Evolutionary conservation across 2,113 vertebrate genomes (phyloP), one percentile per base, ranked within the genome.

Genomic region (Mobula birostris): DNA sequence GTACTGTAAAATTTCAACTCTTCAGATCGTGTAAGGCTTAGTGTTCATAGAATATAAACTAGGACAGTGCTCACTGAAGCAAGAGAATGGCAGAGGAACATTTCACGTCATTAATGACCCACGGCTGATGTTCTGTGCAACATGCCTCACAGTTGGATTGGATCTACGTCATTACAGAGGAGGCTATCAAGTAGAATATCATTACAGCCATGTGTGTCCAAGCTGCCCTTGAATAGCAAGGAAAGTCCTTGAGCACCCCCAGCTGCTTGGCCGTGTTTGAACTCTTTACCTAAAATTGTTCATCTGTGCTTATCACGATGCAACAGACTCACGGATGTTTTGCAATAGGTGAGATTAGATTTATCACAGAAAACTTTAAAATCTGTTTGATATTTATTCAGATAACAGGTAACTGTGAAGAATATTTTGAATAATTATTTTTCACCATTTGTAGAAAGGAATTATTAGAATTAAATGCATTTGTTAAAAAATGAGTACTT

Each of bases 181-280:
- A 93, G 19, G 88, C 88, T 17, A 11, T 93, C 32, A 14, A 11
- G 72, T 36, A 74, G 66, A 27, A 17, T 74, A 19, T 70, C 66
- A 74, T 29, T 48, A 12, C 4, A 93, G 7, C 66, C 70, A 72
- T 70, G 63, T 72, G 32, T 40, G 61, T 40, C 19, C 21, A 72
- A 0, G n/a, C 17, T 91, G 88, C 88, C 63, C 88, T 92, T 92
- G 90, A 72, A 40, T 92, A 27, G 36, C n/a, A 74, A 72, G 36
- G 68, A 93, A 93, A 93, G 68, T 74, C 32, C 90, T 93, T 93
- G 21, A 93, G 2, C 40, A 72, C 90, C 68, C 9, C 68, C 29
- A 15, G 15, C 32, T 74, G 63, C 68, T 93, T 70, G 48, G 90
- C 36, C 36, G 32, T 29, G 68, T 74, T 93, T 48, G 17, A 72